A percentile compares a stretch with the other conserved stretches of the same genome.
Conservation (phyloP, 2,888 invertebrate species). For the Callyntrura sp. region DNA sequence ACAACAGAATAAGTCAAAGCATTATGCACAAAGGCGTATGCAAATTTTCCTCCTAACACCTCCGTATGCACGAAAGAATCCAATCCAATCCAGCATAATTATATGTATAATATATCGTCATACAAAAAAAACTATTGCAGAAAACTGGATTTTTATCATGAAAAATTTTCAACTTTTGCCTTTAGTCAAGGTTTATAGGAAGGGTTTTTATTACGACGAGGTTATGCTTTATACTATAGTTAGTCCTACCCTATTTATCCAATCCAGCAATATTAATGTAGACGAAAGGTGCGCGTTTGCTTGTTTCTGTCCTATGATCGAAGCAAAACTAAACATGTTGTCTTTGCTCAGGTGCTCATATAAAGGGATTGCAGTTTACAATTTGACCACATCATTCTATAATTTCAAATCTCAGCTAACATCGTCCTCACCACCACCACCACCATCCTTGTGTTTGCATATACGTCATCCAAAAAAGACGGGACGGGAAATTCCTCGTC, state of each 20-base stretch:
- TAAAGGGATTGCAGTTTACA: not conserved
- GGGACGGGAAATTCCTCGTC: conserved; percentile 49
- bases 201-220: too few species aligned
- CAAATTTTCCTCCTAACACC: not conserved
- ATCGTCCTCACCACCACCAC: too few species aligned
- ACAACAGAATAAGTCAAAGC: too few species aligned
- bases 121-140: too few species aligned
- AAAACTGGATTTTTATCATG: too few species aligned
- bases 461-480: conserved; percentile 7
- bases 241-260: not conserved
- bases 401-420: not conserved
- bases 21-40: not conserved
- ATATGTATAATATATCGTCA: not conserved
- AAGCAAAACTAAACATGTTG: conserved; percentile 11
- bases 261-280: not conserved
- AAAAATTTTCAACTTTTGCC: too few species aligned
- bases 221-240: too few species aligned
- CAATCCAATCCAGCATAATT: not conserved
- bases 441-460: not conserved
- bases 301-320: not conserved
- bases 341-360: not conserved
- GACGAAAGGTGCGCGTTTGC: not conserved
- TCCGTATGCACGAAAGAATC: not conserved
- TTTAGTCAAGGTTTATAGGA: not conserved
- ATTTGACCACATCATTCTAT: not conserved